Base-by-base conservation (phyloP, 2,888 invertebrate genomes). In the Spodoptera picta region DNA sequence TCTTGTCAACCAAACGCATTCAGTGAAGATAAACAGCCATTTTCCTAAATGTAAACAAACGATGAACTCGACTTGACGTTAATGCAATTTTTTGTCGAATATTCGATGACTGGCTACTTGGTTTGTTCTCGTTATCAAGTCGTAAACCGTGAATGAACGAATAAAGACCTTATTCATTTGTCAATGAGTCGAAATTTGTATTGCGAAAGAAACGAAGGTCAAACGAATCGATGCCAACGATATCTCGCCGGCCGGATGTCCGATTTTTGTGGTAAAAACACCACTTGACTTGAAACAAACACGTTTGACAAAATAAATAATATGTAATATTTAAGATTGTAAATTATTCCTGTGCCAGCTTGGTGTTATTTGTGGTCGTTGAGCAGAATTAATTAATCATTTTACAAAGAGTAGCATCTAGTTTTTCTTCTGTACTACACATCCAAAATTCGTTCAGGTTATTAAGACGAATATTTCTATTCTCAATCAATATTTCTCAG, bases 221-320 rank as follows among this genome's bases (percentile, higher is more conserved):
- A 69, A 57, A 61, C 44, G 60, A 54, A 77, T 73, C 67, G 66
- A 78, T 75, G 80, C 75, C 78, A 75, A 58, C 65, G 53, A 70
- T 67, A 66, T 49, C 52, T 61, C 49, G 56, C 43, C 49, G 56
- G 60, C 62, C 78, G 79, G 79, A 79, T 70, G 70, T 79, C 79
- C 79, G 79, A 80, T 42, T 63, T 72, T 64, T 55, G 65, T 63
- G 57, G 74, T 63, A 66, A 74, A 67, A 77, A 63, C 31, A 62
- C 44, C 41, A 58, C 36, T 57, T 63, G 80, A 60, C 52, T 57
- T 60, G 47, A 47, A 46, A 50, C 31, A 54, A 67, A 72, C 49
- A 55, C 14, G 47, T 49, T 55, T 36, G 45, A 1, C 24, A 52
- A 54, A 50, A 44, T 46, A 52, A 62, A 54, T 52, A 24, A 62